A percentile compares a stretch with the other conserved stretches of the same genome.
These are phyloP conservation scores for Sphaerophoria taeniata DNA, from an alignment of 2,888 invertebrate species.

Conservation along the genomic window DNA sequence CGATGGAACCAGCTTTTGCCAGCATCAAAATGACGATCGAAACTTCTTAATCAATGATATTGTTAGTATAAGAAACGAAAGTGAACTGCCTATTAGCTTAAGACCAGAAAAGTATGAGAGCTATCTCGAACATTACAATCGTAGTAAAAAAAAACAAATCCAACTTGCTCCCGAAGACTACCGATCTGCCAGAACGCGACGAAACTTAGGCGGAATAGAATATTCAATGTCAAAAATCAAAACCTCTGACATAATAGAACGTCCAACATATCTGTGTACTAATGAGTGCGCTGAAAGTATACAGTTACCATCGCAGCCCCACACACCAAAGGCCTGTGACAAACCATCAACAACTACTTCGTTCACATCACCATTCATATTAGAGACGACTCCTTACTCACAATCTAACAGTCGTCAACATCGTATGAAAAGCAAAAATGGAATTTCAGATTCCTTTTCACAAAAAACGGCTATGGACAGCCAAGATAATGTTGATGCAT, in stretches of 20 bases:
- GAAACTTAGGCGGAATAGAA: slow-evolving; percentile 64
- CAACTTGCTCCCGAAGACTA: slow-evolving; percentile 42
- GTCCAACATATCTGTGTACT: slow-evolving; percentile 38
- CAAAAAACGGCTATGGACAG: slow-evolving; percentile 45
- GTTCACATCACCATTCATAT: slow-evolving; percentile 13
- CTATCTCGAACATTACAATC: slow-evolving; percentile 81
- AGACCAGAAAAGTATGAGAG: slow-evolving; percentile 77
- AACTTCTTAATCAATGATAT: slow-evolving; percentile 52
- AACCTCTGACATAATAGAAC: slow-evolving; percentile 49
- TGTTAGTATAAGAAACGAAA: slow-evolving; percentile 1
- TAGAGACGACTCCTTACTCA: slow-evolving; percentile 47
- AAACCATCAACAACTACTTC: slow-evolving; percentile 32
- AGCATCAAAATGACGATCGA: slow-evolving; percentile 62
- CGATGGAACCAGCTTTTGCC: slow-evolving; percentile 60
- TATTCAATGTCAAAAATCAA: slow-evolving; percentile 66
- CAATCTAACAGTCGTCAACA: slow-evolving; percentile 57
- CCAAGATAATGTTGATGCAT: slow-evolving; percentile 38
- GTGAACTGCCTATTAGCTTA: slow-evolving; percentile 19
- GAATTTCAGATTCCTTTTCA: slow-evolving; percentile 56
- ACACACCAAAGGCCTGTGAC: slow-evolving; percentile 37
- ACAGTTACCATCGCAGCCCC: slow-evolving; percentile 68
- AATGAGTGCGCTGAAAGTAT: slow-evolving; percentile 52
- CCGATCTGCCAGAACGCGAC: slow-evolving; percentile 56
- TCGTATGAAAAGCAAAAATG: slow-evolving; percentile 67
- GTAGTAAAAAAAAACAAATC: slow-evolving; percentile 70